phyloP scores from a whole-genome alignment of 1,140 invertebrate species.

The Teleopsis dalmanni region DNA sequence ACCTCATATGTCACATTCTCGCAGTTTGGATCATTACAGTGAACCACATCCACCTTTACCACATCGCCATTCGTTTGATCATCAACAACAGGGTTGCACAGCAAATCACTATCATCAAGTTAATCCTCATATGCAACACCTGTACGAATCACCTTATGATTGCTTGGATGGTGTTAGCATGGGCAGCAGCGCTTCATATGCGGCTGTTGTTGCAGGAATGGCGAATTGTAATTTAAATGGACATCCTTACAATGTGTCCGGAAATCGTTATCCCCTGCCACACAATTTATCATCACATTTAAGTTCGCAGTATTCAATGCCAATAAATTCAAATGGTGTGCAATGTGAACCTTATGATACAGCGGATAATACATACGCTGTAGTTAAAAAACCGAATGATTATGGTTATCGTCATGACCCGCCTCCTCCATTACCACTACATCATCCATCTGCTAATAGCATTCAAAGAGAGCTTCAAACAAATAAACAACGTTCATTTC shows the following conservation, averaged over 20 bases:
- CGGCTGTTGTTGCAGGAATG: constrained; percentile 21
- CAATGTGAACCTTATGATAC: constrained; percentile 12
- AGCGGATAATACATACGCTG: constrained; percentile 22
- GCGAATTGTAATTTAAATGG: constrained; percentile 5
- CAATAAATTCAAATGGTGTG: constrained; percentile 13
- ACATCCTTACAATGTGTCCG: constrained; percentile 36
- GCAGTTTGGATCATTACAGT: constrained; percentile 42
- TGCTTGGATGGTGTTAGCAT: constrained; percentile 33
- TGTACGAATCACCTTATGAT: constrained; percentile 38
- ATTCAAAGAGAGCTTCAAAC: constrained; percentile 13
- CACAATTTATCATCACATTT: constrained; percentile 40
- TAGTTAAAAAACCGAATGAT: constrained; percentile 23
- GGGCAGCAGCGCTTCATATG: constrained; percentile 35
- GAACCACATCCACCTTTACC: constrained; percentile 29
- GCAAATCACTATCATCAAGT: constrained; percentile 13
- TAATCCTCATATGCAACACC: constrained; percentile 9
- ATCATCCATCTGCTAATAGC: constrained; percentile 10
- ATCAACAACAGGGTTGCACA: constrained; percentile 30
- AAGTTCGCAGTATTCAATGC: constrained; percentile 28
- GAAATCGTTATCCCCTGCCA: constrained; percentile 40
- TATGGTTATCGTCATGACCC: constrained; percentile 23
- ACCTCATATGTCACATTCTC: constrained; percentile 34
- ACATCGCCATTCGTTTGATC: constrained; percentile 41
- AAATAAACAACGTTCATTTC: constrained; percentile 35
- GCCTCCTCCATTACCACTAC: constrained; percentile 7